These are phyloP conservation scores for Keiferia lycopersicella DNA, from an alignment of 2,888 invertebrate genomes.

Conservation along the genomic window DNA sequence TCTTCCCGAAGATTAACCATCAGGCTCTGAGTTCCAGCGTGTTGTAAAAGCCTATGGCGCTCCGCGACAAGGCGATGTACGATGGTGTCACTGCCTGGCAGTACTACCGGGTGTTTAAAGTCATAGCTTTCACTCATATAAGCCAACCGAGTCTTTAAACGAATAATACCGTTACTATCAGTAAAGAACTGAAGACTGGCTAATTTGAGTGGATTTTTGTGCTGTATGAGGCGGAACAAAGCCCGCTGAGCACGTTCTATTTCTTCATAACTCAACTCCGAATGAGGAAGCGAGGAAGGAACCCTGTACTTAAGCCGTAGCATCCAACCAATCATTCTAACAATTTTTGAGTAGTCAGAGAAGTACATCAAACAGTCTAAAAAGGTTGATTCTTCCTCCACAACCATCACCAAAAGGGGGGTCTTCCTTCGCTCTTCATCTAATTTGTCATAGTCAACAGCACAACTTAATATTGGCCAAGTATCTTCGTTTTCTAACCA, in stretches of 20 bases:
- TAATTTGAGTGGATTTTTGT: background rate
- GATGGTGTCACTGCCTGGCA: conserved; percentile 18
- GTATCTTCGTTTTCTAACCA: background rate
- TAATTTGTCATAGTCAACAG: background rate
- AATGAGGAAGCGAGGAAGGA: background rate
- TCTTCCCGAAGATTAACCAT: conserved; percentile 12
- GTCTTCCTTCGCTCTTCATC: conserved; percentile 2
- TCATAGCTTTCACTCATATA: background rate
- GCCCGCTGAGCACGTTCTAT: background rate
- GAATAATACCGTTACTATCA: background rate
- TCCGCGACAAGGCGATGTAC: conserved; percentile 17
- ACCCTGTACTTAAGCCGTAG: background rate
- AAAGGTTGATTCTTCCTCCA: background rate
- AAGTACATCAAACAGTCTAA: background rate
- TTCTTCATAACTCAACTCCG: background rate
- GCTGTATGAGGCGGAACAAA: background rate
- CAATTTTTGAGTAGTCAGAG: background rate
- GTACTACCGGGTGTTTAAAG: background rate
- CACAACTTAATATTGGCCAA: background rate
- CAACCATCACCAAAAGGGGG: background rate
- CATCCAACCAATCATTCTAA: background rate
- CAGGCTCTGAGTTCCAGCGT: conserved; percentile 24
- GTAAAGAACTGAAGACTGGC: background rate
- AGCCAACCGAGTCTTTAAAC: background rate
- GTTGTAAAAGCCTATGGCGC: conserved; percentile 15